A percentile compares a stretch with the other conserved stretches of the same genome.
These are phyloP conservation scores for Parnassius mnemosyne DNA, from an alignment of 2,888 invertebrate genomes.

Conservation along the genomic window DNA sequence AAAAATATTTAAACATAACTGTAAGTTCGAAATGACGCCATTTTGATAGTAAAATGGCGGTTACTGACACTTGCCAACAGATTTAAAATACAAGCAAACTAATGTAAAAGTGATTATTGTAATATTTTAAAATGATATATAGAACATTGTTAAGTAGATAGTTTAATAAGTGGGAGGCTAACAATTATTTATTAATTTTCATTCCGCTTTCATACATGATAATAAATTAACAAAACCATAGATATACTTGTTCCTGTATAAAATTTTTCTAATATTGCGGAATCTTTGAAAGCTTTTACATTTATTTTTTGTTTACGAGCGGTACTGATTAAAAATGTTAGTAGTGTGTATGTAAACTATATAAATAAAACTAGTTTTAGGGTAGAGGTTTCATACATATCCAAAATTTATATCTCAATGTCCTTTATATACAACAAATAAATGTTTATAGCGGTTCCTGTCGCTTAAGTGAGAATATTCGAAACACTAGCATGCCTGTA, in stretches of 20 bases:
- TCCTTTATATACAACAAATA: slow-evolving; percentile 1
- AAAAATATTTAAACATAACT: neutral
- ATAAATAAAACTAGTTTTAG: slow-evolving; percentile 15
- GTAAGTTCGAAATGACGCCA: slow-evolving; percentile 3
- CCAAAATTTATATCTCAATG: slow-evolving; percentile 24
- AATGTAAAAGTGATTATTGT: slow-evolving; percentile 3
- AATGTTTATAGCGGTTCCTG: neutral
- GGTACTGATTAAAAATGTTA: slow-evolving; percentile 2
- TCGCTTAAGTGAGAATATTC: neutral
- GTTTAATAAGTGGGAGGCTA: slow-evolving; percentile 39
- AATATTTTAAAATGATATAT: slow-evolving; percentile 10
- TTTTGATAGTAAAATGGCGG: slow-evolving; percentile 11
- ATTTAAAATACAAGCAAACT: slow-evolving; percentile 10
- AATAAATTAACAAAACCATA: slow-evolving; percentile 36
- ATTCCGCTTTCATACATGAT: slow-evolving; percentile 36
- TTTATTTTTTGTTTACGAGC: neutral
- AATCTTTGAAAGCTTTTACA: slow-evolving; percentile 13
- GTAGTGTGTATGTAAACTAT: slow-evolving; percentile 4
- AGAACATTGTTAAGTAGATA: slow-evolving; percentile 30
- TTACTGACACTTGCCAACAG: slow-evolving; percentile 14
- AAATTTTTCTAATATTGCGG: slow-evolving; percentile 30
- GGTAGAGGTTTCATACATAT: slow-evolving; percentile 24
- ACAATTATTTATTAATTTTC: slow-evolving; percentile 47
- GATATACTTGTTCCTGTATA: slow-evolving; percentile 48
- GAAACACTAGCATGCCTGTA: slow-evolving; percentile 14